phyloP scores from a whole-genome alignment of 1,140 invertebrate species.

The Drosophila watanabei region DNA sequence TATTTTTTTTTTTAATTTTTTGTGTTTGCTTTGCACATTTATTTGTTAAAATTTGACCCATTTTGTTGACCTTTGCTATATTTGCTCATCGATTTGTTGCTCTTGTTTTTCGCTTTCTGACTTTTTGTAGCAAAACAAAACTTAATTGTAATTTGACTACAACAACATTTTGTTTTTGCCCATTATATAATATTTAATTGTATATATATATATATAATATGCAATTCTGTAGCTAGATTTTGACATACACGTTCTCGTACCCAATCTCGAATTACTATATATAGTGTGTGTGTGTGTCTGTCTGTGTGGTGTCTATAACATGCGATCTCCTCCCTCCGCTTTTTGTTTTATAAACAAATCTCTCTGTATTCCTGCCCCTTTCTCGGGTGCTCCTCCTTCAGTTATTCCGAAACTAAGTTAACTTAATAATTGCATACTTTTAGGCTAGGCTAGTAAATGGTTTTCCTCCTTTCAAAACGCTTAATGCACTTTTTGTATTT shows the following conservation, averaged over 20 bases:
- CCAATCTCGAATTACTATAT: constrained; percentile 41
- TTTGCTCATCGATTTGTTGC: constrained; percentile 46
- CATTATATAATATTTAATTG: constrained; percentile 73
- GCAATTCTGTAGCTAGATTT: constrained; percentile 82
- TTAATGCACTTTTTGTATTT: constrained; percentile 78
- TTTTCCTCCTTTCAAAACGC: constrained; percentile 56
- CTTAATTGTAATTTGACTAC: constrained; percentile 83
- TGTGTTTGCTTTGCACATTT: constrained; percentile 57
- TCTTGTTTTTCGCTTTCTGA: constrained; percentile 39
- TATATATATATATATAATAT: constrained; percentile 78
- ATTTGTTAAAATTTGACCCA: constrained; percentile 69
- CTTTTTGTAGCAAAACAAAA: constrained; percentile 77
- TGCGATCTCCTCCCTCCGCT: constrained; percentile 16
- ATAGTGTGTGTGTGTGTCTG: constrained; percentile 12
- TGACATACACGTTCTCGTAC: constrained; percentile 60
- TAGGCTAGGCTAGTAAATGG: constrained; percentile 79
- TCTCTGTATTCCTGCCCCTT: background rate
- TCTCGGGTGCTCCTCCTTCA: background rate
- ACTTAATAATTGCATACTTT: constrained; percentile 81
- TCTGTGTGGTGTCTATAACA: constrained; percentile 46
- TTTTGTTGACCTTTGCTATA: constrained; percentile 65
- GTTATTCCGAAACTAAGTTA: constrained; percentile 63
- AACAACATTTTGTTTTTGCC: constrained; percentile 82
- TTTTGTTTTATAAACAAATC: constrained; percentile 77
- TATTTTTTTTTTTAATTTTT: constrained; percentile 10